phyloP scores from a whole-genome alignment of 2,888 invertebrate genomes.

The Rhamnusium bicolor region DNA sequence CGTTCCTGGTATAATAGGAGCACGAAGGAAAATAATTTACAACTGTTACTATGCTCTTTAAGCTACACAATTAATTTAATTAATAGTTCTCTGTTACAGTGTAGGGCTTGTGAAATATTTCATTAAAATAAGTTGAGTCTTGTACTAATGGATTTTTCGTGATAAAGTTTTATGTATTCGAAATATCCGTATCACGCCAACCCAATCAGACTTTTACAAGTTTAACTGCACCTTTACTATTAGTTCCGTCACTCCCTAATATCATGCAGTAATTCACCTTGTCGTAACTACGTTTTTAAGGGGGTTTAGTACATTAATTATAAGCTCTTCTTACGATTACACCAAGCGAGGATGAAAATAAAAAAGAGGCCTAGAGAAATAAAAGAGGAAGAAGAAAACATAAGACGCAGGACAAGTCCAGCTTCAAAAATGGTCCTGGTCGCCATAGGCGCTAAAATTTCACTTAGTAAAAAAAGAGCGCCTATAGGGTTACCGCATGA shows the following conservation, averaged over 20 bases:
- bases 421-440: no score
- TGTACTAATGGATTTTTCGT: not conserved
- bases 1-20: not conserved
- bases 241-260: not conserved
- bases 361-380: no score
- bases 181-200: not conserved
- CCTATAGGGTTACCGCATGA: no score
- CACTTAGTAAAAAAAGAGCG: no score
- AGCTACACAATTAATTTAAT: not conserved
- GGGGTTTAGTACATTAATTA: no score
- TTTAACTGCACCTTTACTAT: not conserved
- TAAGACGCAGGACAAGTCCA: no score
- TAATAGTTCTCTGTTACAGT: not conserved
- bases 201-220: not conserved
- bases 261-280: not conserved
- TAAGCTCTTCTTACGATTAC: no score
- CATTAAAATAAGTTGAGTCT: slow-evolving; percentile 5
- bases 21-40: slow-evolving; percentile 20
- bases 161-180: not conserved
- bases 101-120: slow-evolving; percentile 7
- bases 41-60: slow-evolving; percentile 12
- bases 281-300: not conserved
- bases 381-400: no score
- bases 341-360: not conserved
- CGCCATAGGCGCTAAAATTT: no score